Evolutionary conservation across 2,113 vertebrate species (phyloP).

Genomic region (Pycnonotus jocosus): DNA sequence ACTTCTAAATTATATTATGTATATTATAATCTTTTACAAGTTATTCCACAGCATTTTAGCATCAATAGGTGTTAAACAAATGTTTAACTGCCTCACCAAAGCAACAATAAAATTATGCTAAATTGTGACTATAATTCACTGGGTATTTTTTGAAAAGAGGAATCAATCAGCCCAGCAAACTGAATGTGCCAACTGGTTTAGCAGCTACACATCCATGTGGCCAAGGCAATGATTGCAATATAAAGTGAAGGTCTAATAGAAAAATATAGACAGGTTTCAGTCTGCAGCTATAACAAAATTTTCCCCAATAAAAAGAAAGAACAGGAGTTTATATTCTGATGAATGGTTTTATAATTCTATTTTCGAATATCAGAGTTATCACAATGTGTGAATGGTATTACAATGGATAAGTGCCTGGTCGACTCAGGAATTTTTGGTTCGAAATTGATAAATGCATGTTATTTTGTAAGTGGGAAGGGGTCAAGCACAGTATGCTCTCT

Average conservation of each 20-base stretch:
- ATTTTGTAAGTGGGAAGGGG: background rate
- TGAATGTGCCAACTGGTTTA: background rate
- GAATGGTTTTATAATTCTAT: background rate
- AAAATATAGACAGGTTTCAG: background rate
- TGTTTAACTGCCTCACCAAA: background rate
- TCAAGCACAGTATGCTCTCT: background rate
- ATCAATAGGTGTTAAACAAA: background rate
- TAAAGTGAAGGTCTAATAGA: background rate
- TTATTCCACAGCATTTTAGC: background rate
- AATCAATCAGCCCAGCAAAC: background rate
- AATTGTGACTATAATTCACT: background rate
- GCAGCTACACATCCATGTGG: background rate
- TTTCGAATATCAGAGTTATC: background rate
- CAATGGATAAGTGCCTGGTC: background rate
- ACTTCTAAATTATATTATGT: background rate
- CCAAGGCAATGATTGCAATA: background rate
- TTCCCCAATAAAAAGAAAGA: background rate
- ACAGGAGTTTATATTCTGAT: background rate
- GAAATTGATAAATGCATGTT: background rate
- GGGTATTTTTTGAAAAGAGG: background rate
- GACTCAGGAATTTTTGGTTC: background rate
- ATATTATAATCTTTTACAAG: slow-evolving; percentile 14
- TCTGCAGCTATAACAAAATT: background rate
- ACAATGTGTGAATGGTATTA: background rate
- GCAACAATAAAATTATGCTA: background rate